Conservation (phyloP, 2,113 vertebrate species). For the Cygnus buccinator region DNA sequence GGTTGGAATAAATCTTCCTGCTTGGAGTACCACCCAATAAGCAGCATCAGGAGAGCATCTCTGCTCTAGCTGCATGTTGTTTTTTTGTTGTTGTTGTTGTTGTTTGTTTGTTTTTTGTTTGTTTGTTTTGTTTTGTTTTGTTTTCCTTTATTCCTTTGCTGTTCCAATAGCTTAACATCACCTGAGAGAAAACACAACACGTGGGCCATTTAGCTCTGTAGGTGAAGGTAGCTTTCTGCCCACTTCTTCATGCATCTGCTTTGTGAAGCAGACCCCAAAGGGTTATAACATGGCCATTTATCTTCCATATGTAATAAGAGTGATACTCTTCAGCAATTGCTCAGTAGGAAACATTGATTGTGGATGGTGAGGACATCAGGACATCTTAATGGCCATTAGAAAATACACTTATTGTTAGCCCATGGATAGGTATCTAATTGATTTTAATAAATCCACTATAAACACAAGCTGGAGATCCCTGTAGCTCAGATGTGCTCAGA, state of each 20-base stretch:
- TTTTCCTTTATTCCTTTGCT: neutral
- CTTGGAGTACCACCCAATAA: neutral
- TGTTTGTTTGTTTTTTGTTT: too few relatives aligned
- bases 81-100: neutral
- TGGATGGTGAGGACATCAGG: neutral
- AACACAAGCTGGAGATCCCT: neutral
- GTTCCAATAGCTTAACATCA: neutral
- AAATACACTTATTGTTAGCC: neutral
- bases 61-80: rapidly evolving
- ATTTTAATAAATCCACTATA: constrained; percentile 26
- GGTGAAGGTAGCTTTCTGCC: neutral
- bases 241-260: neutral
- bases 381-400: neutral
- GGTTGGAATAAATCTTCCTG: neutral
- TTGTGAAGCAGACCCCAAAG: neutral
- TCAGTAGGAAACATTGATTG: neutral
- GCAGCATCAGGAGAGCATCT: neutral
- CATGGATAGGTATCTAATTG: neutral
- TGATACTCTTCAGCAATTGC: neutral
- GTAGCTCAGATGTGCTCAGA: neutral
- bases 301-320: neutral
- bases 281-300: neutral
- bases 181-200: neutral
- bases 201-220: neutral
- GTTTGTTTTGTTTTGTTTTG: too few relatives aligned